Evolutionary conservation across 2,113 vertebrate species (phyloP), one percentile per base, ranked within the genome.

Genomic region (Collichthys lucidus): DNA sequence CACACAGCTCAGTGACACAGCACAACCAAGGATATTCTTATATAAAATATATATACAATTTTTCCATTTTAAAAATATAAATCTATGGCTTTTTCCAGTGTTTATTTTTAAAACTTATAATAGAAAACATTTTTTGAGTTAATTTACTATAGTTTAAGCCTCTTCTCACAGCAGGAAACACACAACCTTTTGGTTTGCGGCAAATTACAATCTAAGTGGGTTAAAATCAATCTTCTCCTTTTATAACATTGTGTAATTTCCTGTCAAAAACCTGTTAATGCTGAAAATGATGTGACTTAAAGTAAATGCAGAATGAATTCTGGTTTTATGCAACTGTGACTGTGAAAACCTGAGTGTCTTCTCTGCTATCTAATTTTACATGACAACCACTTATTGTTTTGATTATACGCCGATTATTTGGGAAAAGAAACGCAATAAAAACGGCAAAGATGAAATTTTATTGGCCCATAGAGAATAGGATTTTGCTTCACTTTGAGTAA

Each of bases 1-100:
- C 89, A 92, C 47, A 88, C 57, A 60, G 55, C 64, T 90, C 67
- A 86, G 77, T 49, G 40, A 82, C 10, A 56, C 55, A 55, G 10
- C 62, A 75, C 60, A 74, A 31, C 24, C 24, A 65, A 35, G 26
- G 17, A 57, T 26, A 77, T 1, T 0, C 7, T n/a, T 50, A 11
- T 3, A 44, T 16, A 3, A 11, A 56, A 53, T 35, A 35, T 19
- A 49, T 50, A 52, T 35, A n/a, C 5, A 26, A 4, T 31, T 9
- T 63, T 62, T 11, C 10, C 6, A 2, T 64, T 60, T 52, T 44
- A 16, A 53, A 53, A 44, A 53, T 17, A 12, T 5, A 47, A 64
- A 61, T 29, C 56, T 53, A 8, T 1, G 11, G 3, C 10, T 61
- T 70, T 20, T 24, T 68, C 20, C 35, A 40, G 35, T 40, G 35